Evolutionary conservation across 2,888 invertebrate genomes (phyloP), one percentile per base, ranked within the genome.

Genomic region (Meteorus cinctellus): DNA sequence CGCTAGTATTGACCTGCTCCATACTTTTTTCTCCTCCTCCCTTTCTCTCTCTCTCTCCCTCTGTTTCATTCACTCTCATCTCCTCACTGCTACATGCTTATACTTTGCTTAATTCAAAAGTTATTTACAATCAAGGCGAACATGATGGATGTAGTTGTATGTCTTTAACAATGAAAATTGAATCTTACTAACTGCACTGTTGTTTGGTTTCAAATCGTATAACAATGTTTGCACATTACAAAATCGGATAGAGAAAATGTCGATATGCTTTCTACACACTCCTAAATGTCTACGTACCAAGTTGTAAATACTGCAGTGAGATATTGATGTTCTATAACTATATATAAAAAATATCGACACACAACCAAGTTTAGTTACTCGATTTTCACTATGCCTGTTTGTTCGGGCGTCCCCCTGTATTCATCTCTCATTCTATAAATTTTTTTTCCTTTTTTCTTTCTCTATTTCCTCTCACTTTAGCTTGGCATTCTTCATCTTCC

Each of bases 201-300:
- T 59, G 55, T 62, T 60, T 60, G 75, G 60, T 51, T 66, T 71
- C 51, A 27, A 63, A 72, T 65, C 16, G 31, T 41, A 34, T 48
- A 66, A n/a, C 19, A 66, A n/a, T 48, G n/a, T 63, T 70, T 51
- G 24, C 41, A 14, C 48, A 63, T 71, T 19, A 45, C 5, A 48
- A 24, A 34, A 67, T 65, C 67, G 48, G 41, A 45, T 65, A 59
- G 34, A 45, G 68, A 48, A 69, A 76, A 70, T 48, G 63, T 70
- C 78, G 79, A 80, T 74, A 80, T 81, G 80, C 81, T 81, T 81
- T 79, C 81, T 80, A 81, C 78, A 62, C 51, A 55, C 55, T 55
- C 41, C 14, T 19, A 19, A 63, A 48, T 71, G n/a, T 59, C 31
- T n/a, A 27, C 24, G 48, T 75, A 66, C 24, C 59, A 66, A 65